Base-by-base conservation (phyloP, 1,140 invertebrate genomes). In the Drosophila persimilis region DNA sequence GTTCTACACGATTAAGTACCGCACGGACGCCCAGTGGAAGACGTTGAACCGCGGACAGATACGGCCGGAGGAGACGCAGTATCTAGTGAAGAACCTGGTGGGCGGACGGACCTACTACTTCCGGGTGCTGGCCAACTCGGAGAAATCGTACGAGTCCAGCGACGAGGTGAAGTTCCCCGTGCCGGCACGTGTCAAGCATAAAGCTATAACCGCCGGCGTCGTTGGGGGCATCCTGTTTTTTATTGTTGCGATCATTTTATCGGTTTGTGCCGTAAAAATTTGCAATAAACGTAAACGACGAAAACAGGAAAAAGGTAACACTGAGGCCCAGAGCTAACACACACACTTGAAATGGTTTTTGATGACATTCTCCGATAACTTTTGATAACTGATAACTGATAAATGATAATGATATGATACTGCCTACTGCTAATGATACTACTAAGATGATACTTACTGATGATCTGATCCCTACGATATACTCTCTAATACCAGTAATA, bases 231-330 rank as follows among this genome's bases (percentile, higher is more conserved):
- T 99, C 86, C 94, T 98, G 78, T 98, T 98, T 93, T 98, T 98
- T 94, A 97, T 98, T 89, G 97, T 98, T 83, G 97, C 97, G 90
- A 98, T 98, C 92, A 98, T 98, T 91, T 94, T 98, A 81, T 97
- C 97, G 67, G 96, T 98, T 88, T 98, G 97, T 94, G 96, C 97
- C 77, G 97, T 99, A 84, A 98, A 98, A 94, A 98, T 98, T 92
- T 98, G 97, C 94, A 98, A 98, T 94, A 97, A 98, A 93, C 93
- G 97, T 90, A 98, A 98, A 92, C 94, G 97, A 92, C 95, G 97
- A 94, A 98, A 98, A 95, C 97, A 98, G 93, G 97, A 98, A 93
- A 98, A 98, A 97, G 97, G 97, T 98, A 94, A 93, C 92, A 91
- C 79, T 88, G 71, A 76, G 84, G 72, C 84, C 7, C 77, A 89